Base-by-base conservation (phyloP, 2,113 vertebrate species). In the cattle (Bos taurus) region DNA sequence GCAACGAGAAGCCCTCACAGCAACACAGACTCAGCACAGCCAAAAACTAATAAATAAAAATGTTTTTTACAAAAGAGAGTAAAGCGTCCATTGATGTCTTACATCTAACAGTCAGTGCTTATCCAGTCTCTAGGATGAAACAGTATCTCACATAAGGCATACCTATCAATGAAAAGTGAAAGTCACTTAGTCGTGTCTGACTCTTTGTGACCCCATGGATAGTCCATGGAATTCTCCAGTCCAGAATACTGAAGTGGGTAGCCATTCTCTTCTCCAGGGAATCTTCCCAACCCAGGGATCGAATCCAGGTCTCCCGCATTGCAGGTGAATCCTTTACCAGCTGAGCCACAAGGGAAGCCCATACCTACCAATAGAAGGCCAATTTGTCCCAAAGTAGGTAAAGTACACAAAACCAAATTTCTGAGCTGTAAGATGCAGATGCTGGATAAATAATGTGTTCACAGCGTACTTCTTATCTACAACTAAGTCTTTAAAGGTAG, bases 111-210 rank as follows among this genome's bases (percentile, higher is more conserved):
- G 77, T 95, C 59, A 30, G 81, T 94, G 97, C 82, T 98, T 98
- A 98, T 96, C 95, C 98, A 98, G 97, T 98, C 98, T 97, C 52
- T 33, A 87, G 2, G 11, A 30, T 97, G 89, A 97, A 98, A 90
- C 95, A 85, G 92, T 95, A 97, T 94, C 97, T 97, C 81, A 13
- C 84, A 94, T 91, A 94, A 78, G 80, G 74, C 93, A 98, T 13
- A 71, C 94, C 91, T 46, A 94, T 91, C 97, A 97, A 54, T 95
- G 64, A 36, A 36, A 36, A 71, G n/a, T 71, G 64, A 71, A 71
- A 71, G 64, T 36, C 64, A 71, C 9, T 36, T 19, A 36, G 64
- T 71, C 9, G 0, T 71, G n/a, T 71, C n/a, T 71, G 64, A 71
- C 64, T 71, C 64, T 71, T 71, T 71, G n/a, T 21, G 64, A 71